Percentiles rank a stretch among this genome's conserved stretches.
phyloP scores from a whole-genome alignment of 2,797 vertebrate species.

The Harpagifer antarcticus region DNA sequence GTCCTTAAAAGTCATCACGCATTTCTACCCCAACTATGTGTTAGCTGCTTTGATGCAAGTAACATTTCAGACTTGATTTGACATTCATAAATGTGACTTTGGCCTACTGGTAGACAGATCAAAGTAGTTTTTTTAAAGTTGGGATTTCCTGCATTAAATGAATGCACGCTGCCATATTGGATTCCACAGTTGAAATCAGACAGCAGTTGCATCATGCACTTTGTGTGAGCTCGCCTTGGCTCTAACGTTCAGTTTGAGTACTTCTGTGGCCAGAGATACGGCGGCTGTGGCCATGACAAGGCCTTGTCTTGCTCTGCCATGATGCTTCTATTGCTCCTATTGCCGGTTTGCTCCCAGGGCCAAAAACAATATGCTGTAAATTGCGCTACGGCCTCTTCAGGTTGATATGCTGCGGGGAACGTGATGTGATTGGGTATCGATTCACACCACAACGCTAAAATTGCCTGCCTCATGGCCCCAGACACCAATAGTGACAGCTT shows the following conservation, averaged over 20 bases:
- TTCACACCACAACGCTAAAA: slow-evolving; percentile 86
- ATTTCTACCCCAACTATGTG: too few species aligned
- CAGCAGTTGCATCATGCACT: slow-evolving; percentile 45
- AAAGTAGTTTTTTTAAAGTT: slow-evolving; percentile 29
- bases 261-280: slow-evolving; percentile 77
- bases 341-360: slow-evolving; percentile 83
- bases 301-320: slow-evolving; percentile 76
- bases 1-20: too few species aligned
- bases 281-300: slow-evolving; percentile 76
- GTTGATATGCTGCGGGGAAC: slow-evolving; percentile 81
- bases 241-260: slow-evolving; percentile 65
- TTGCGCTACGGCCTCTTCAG: slow-evolving; percentile 82
- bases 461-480: slow-evolving; percentile 89
- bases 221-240: slow-evolving; percentile 53
- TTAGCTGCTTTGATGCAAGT: too few species aligned
- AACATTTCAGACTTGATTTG: too few species aligned
- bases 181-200: slow-evolving; percentile 43
- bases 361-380: slow-evolving; percentile 88
- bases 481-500: slow-evolving; percentile 86
- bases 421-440: slow-evolving; percentile 90
- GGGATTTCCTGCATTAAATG: slow-evolving; percentile 28
- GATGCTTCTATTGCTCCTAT: slow-evolving; percentile 80
- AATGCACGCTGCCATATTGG: slow-evolving; percentile 20
- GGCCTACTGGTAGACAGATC: background rate
- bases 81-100: background rate